These are phyloP conservation scores for Drosophila gunungcola DNA, from an alignment of 1,140 invertebrate genomes.

Conservation along the genomic window DNA sequence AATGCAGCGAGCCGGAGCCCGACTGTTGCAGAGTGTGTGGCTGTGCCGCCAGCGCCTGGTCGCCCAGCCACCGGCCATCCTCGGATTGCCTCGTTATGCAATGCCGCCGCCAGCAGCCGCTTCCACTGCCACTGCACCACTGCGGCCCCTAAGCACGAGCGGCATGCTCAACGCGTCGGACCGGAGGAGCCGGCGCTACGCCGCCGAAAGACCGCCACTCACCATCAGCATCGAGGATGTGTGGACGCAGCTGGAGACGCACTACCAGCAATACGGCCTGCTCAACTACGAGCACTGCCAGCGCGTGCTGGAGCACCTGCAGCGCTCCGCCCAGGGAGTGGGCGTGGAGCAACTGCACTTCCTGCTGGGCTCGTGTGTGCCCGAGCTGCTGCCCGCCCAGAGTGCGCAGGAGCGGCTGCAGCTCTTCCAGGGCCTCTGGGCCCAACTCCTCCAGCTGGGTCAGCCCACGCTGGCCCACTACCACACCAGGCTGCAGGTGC, in stretches of 20 bases:
- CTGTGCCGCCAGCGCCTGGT: conserved; percentile 10
- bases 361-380: conserved; percentile 66
- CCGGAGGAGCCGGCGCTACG: neutral
- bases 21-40: conserved; percentile 39
- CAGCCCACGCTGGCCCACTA: conserved; percentile 59
- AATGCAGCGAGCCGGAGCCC: conserved; percentile 50
- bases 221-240: conserved; percentile 35
- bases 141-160: neutral
- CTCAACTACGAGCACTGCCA: conserved; percentile 54
- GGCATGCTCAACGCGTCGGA: neutral
- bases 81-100: conserved; percentile 5
- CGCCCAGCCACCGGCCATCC: conserved; percentile 1
- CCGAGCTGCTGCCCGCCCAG: conserved; percentile 60
- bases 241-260: conserved; percentile 59
- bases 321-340: conserved; percentile 17
- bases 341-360: conserved; percentile 60
- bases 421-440: conserved; percentile 66
- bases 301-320: conserved; percentile 45
- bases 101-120: neutral
- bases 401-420: conserved; percentile 38
- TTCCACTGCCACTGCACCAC: neutral
- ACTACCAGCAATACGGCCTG: conserved; percentile 63
- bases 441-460: conserved; percentile 47
- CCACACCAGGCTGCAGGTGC: conserved; percentile 59
- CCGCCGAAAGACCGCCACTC: neutral